phyloP scores from a whole-genome alignment of 2,888 invertebrate genomes.

The Terebella lapidaria region DNA sequence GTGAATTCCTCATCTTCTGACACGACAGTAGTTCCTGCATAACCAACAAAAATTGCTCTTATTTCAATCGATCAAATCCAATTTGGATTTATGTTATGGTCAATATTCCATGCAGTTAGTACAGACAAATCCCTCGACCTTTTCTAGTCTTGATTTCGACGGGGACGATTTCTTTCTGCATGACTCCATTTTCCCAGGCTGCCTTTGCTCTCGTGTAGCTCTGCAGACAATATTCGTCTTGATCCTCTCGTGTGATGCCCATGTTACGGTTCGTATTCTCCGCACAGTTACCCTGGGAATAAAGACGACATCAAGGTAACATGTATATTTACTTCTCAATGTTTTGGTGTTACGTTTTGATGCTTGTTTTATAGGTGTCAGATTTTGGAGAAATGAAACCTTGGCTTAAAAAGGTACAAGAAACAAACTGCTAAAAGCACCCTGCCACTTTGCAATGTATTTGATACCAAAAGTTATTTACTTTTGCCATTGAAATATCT shows the following conservation, averaged over 20 bases:
- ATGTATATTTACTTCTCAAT: too few species aligned
- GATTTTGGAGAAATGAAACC: too few species aligned
- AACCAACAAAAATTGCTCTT: too few species aligned
- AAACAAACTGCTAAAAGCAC: too few species aligned
- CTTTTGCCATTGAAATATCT: too few species aligned
- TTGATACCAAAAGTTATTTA: too few species aligned
- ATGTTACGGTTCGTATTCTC: constrained; percentile 94
- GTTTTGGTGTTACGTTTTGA: too few species aligned
- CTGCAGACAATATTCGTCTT: constrained; percentile 87
- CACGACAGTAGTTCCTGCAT: constrained; percentile 68
- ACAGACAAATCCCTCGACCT: constrained; percentile 32
- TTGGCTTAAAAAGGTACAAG: too few species aligned
- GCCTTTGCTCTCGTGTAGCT: constrained; percentile 75
- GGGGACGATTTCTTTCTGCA: constrained; percentile 77
- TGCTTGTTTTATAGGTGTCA: too few species aligned
- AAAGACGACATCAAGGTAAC: not conserved
- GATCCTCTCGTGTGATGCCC: constrained; percentile 76
- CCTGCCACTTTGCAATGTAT: too few species aligned
- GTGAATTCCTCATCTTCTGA: constrained; percentile 92
- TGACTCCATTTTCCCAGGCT: constrained; percentile 61
- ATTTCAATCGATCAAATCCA: not conserved
- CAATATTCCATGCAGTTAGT: not conserved
- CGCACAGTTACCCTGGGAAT: constrained; percentile 76
- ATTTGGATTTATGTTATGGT: not conserved
- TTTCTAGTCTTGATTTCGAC: constrained; percentile 71